A percentile compares a stretch with the other conserved stretches of the same genome.
These are phyloP conservation scores for Chloroceryle amazona DNA, from an alignment of 2,797 vertebrate species.

Conservation along the genomic window DNA sequence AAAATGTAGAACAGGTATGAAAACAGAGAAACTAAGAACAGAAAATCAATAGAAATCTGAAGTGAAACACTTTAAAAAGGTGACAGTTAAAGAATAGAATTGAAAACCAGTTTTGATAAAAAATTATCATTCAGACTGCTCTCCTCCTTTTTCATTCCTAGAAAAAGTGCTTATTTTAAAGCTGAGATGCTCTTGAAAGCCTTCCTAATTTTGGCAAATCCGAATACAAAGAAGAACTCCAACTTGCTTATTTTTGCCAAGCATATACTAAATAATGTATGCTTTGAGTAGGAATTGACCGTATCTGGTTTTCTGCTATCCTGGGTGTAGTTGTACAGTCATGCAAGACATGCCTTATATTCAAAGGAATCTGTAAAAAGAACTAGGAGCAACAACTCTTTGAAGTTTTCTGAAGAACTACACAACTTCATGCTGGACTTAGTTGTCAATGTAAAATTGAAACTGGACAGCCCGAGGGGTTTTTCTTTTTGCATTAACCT, in stretches of 20 bases:
- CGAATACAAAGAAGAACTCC: background rate
- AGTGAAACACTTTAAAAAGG: background rate
- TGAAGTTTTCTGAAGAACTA: background rate
- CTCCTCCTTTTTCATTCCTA: constrained; percentile 6
- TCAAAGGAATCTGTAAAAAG: background rate
- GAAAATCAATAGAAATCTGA: background rate
- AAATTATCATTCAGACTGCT: background rate
- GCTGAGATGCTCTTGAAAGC: background rate
- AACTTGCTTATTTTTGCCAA: constrained; percentile 4
- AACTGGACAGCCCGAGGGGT: background rate
- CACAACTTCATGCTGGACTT: background rate
- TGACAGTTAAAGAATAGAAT: background rate
- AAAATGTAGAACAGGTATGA: constrained; percentile 6
- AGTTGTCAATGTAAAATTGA: background rate
- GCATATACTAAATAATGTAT: background rate
- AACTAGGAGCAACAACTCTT: background rate
- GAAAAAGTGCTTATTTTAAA: background rate
- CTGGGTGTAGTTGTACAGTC: background rate
- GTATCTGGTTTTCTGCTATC: background rate
- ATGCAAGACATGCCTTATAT: background rate
- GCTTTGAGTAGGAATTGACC: background rate
- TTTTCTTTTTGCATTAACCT: background rate
- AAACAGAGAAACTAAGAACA: background rate
- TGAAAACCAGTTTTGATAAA: background rate
- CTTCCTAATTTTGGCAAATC: background rate